Evolutionary conservation across 2,888 invertebrate genomes (phyloP), one percentile per base, ranked within the genome.

Genomic region (Muscina levida): DNA sequence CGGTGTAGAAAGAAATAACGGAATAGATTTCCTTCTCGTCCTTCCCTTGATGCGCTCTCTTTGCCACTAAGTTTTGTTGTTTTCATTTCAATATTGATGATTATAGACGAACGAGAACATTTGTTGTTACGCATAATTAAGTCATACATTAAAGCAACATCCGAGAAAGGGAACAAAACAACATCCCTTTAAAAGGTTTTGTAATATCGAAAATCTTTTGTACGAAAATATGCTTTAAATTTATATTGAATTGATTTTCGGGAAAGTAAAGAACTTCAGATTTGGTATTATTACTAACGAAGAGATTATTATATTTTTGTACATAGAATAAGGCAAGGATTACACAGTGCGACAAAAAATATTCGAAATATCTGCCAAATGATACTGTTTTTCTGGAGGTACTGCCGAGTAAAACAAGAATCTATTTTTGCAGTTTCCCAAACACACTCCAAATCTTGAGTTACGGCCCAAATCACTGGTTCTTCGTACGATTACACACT

Each of bases 101-200:
- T 62, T 72, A 51, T 72, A 37, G 37, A 59, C 6, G 26, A 13
- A 22, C 8, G 17, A 67, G 6, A 74, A 44, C 62, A 76, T 66
- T 56, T 70, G 56, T 77, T 77, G 74, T 77, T 81, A 81, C 72
- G 77, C 81, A 77, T 81, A 81, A 81, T 81, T 81, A 75, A 75
- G 74, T 77, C 68, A 68, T 68, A 68, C 68, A 26, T 4, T 42
- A 59, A 48, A 71, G 77, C 71, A 71, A 42, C 22, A 66, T 22
- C 24, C 39, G 59, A 56, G 42, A 10, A 42, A 31, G 11, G 17
- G 11, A 46, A 2, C 39, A 44, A 15, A 19, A 19, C 67, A 81
- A 65, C 77, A 74, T 42, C 72, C 72, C 72, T 10, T 8, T 31
- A 8, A 31, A 31, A 31, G 31, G 31, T 39, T n/a, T 53, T 62